Evolutionary conservation across 1,140 invertebrate genomes (phyloP).

Genomic region (Drosophila nigromelanica): DNA sequence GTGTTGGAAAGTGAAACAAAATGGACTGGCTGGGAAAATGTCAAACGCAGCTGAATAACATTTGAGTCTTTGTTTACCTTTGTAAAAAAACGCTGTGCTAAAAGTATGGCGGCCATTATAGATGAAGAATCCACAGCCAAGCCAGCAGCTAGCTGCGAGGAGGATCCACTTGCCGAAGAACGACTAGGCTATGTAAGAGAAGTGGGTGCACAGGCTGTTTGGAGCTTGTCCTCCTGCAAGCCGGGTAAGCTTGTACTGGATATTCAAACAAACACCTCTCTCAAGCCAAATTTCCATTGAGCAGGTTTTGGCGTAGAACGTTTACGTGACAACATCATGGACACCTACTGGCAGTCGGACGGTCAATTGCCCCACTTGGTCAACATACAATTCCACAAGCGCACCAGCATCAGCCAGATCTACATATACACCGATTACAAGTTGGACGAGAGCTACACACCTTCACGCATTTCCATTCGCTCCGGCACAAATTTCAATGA

Average conservation of each 20-base stretch:
- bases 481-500: constrained; percentile 99
- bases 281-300: constrained; percentile 7
- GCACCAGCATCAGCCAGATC: constrained; percentile 97
- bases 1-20: constrained; percentile 9
- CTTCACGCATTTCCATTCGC: constrained; percentile 96
- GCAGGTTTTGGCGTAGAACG: constrained; percentile 99
- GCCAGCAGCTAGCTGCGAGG: constrained; percentile 52
- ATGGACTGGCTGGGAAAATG: background rate
- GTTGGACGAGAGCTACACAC: too few relatives aligned
- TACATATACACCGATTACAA: constrained; percentile 99
- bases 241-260: constrained; percentile 87
- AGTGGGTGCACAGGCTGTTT: constrained; percentile 98
- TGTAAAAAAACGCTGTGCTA: background rate
- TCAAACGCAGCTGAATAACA: constrained; percentile 17
- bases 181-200: constrained; percentile 92
- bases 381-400: constrained; percentile 98
- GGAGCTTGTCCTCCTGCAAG: constrained; percentile 99
- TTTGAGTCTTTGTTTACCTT: constrained; percentile 25
- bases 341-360: constrained; percentile 99
- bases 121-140: constrained; percentile 62
- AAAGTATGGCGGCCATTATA: constrained; percentile 52
- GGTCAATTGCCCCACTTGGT: constrained; percentile 98
- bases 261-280: background rate
- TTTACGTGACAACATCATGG: constrained; percentile 95
- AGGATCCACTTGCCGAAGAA: constrained; percentile 88